A percentile compares a stretch with the other conserved stretches of the same genome.
These are phyloP conservation scores for Halichoeres trimaculatus DNA, from an alignment of 2,113 vertebrate genomes.

Conservation along the genomic window DNA sequence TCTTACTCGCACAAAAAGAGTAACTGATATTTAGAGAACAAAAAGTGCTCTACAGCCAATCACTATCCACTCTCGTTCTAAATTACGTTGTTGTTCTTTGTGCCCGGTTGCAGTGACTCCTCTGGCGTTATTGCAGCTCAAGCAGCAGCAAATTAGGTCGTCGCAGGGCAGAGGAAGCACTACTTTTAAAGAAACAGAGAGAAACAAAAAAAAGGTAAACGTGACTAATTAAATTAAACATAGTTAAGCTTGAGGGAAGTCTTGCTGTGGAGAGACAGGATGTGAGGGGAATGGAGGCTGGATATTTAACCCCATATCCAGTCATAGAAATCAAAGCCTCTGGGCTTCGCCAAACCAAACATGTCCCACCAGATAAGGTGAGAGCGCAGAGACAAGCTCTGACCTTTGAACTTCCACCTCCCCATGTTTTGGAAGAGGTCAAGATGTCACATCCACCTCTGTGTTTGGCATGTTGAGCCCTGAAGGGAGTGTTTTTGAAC, in stretches of 20 bases:
- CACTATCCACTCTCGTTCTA: slow-evolving; percentile 23
- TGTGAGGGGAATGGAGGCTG: slow-evolving; percentile 43
- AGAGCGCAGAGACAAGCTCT: slow-evolving; percentile 55
- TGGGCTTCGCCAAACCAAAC: slow-evolving; percentile 60
- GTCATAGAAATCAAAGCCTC: slow-evolving; percentile 71
- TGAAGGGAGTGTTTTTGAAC: slow-evolving; percentile 43
- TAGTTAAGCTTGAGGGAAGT: slow-evolving; percentile 48
- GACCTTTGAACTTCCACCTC: slow-evolving; percentile 66
- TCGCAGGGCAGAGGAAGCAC: slow-evolving; percentile 25
- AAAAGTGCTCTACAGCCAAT: slow-evolving; percentile 20
- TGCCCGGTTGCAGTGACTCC: slow-evolving; percentile 7
- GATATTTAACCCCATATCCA: slow-evolving; percentile 68
- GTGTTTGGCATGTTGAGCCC: slow-evolving; percentile 47
- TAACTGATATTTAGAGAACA: slow-evolving; percentile 12
- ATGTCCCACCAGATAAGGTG: slow-evolving; percentile 69
- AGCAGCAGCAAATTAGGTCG: slow-evolving; percentile 53
- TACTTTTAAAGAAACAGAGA: slow-evolving; percentile 16
- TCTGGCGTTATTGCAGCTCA: slow-evolving; percentile 49
- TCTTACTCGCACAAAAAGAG: background rate
- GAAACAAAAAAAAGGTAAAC: slow-evolving; percentile 43
- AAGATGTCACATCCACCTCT: slow-evolving; percentile 44
- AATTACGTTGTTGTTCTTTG: slow-evolving; percentile 41
- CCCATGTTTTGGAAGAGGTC: slow-evolving; percentile 55
- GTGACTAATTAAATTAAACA: slow-evolving; percentile 69
- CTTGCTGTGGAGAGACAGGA: slow-evolving; percentile 47